These are phyloP conservation scores for Dinomys branickii DNA, from an alignment of 2,113 vertebrate genomes.

Conservation along the genomic window DNA sequence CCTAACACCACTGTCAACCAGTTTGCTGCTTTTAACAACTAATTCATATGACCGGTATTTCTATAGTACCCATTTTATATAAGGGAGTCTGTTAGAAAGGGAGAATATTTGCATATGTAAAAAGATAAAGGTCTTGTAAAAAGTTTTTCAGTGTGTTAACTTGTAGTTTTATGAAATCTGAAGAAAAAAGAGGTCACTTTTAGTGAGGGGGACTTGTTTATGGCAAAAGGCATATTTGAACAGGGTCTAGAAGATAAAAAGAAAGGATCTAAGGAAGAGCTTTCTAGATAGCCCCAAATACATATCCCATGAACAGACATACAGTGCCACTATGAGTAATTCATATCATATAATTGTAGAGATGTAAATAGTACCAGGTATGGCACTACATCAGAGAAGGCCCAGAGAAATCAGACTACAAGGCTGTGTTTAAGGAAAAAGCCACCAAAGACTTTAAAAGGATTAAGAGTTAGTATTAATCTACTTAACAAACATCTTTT, in stretches of 20 bases:
- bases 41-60: neutral
- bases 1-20: neutral
- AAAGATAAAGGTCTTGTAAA: neutral
- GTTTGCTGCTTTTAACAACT: neutral
- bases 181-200: slow-evolving; percentile 26
- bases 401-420: neutral
- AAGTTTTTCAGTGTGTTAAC: neutral
- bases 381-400: neutral
- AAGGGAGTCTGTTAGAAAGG: neutral
- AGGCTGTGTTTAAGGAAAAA: slow-evolving; percentile 19
- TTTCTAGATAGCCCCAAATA: neutral
- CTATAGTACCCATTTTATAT: neutral
- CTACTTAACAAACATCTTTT: neutral
- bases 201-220: neutral
- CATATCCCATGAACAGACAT: neutral
- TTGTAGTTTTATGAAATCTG: neutral
- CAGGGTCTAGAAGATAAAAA: neutral
- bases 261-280: neutral
- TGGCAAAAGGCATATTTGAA: slow-evolving; percentile 7
- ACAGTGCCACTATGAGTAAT: neutral
- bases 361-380: neutral
- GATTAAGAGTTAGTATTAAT: neutral
- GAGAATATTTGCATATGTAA: neutral
- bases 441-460: neutral
- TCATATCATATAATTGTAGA: neutral